Percentiles rank a stretch among this genome's conserved stretches.
Evolutionary conservation across 1,140 invertebrate species (phyloP).

Genomic region (Drosophila kikkawai): DNA sequence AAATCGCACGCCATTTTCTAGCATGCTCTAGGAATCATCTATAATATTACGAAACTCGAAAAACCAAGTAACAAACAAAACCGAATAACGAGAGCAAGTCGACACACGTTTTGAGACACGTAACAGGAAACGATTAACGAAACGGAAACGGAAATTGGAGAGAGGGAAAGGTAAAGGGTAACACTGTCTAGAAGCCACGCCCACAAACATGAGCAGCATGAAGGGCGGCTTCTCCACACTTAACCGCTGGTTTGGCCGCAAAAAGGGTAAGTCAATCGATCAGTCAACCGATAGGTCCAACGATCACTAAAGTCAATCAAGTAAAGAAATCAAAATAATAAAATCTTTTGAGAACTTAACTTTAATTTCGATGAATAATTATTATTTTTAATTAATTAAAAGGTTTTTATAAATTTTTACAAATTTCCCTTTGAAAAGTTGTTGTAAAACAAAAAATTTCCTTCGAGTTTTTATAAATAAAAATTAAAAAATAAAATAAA

Average conservation of each 20-base stretch:
- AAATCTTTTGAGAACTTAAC: background rate
- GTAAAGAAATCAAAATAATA: background rate
- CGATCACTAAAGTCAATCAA: background rate
- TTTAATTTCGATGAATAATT: background rate
- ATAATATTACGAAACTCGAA: conserved; percentile 62
- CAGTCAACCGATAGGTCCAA: background rate
- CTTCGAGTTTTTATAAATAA: no score
- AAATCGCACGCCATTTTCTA: conserved; percentile 74
- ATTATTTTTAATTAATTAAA: no score
- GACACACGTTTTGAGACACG: conserved; percentile 6
- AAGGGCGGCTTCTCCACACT: conserved; percentile 84
- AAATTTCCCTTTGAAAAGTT: background rate
- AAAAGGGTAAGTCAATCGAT: conserved; percentile 68
- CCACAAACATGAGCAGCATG: conserved; percentile 77
- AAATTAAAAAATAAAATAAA: no score
- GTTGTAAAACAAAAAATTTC: background rate
- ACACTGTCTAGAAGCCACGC: conserved; percentile 49
- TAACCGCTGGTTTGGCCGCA: conserved; percentile 84
- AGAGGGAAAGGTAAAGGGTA: conserved; percentile 10
- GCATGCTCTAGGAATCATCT: conserved; percentile 60
- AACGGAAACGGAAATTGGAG: conserved; percentile 19
- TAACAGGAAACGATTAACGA: conserved; percentile 9
- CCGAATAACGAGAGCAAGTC: conserved; percentile 10
- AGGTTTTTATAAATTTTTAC: no score
- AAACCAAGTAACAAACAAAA: background rate